Evolutionary conservation across 2,113 vertebrate genomes (phyloP).

Genomic region (Ageneiosus marmoratus): DNA sequence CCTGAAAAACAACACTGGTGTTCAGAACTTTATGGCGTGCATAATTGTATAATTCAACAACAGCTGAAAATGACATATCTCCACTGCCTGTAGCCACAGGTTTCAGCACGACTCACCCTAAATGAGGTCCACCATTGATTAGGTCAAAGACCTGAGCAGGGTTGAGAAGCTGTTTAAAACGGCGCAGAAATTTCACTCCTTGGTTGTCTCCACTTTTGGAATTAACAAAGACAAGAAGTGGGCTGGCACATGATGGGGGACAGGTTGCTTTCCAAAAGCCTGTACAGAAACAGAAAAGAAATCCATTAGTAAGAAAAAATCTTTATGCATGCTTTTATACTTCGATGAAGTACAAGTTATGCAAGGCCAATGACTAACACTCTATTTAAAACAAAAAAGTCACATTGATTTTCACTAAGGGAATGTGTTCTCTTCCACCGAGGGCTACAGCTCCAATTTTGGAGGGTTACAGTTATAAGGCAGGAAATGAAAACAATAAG

Average conservation of each 20-base stretch:
- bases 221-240: conserved; percentile 97
- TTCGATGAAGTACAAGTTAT: conserved; percentile 25
- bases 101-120: conserved; percentile 80
- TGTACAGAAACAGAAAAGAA: conserved; percentile 65
- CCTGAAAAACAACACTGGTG: conserved; percentile 67
- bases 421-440: conserved; percentile 1
- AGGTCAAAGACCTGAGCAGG: conserved; percentile 98
- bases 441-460: not conserved
- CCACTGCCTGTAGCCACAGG: not conserved
- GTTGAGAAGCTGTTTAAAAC: conserved; percentile 98
- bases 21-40: not conserved
- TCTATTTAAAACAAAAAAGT: conserved; percentile 14
- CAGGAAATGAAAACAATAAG: not conserved
- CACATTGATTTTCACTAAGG: conserved; percentile 9
- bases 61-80: not conserved
- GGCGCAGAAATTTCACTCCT: conserved; percentile 96
- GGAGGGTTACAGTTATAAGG: not conserved
- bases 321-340: conserved; percentile 12
- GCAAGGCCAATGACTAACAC: conserved; percentile 22
- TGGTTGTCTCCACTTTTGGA: conserved; percentile 99
- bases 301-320: not conserved
- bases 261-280: conserved; percentile 99
- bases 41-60: not conserved
- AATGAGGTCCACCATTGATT: conserved; percentile 96
- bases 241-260: conserved; percentile 94